Percentiles rank a stretch among this genome's conserved stretches.
Conservation (phyloP, 1,140 invertebrate species). For the Diabrotica virgifera region DNA sequence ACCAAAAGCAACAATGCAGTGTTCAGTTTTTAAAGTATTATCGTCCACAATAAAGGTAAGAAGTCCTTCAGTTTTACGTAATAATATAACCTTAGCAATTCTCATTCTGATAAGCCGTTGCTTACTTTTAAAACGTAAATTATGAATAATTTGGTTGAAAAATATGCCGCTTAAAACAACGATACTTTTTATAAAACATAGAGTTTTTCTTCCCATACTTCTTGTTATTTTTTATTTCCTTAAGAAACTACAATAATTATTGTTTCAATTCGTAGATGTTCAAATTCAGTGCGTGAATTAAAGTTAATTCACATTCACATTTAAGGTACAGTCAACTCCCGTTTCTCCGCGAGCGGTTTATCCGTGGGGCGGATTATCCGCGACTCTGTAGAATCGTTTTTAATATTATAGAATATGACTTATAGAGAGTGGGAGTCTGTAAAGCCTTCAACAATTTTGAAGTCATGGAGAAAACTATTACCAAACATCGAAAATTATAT, state of each 20-base stretch:
- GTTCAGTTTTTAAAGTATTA: slow-evolving; percentile 30
- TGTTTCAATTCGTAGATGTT: too few species aligned
- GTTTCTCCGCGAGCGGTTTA: too few species aligned
- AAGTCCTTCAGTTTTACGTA: slow-evolving; percentile 40
- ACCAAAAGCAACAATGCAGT: slow-evolving; percentile 26
- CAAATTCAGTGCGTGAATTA: too few species aligned
- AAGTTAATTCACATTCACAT: too few species aligned
- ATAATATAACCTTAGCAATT: slow-evolving; percentile 36
- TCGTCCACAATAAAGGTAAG: slow-evolving; percentile 33
- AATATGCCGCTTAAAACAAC: not conserved
- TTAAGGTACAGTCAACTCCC: too few species aligned
- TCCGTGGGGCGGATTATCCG: too few species aligned
- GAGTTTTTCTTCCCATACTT: not conserved
- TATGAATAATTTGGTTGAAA: not conserved
- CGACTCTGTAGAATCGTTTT: too few species aligned
- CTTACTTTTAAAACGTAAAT: not conserved
- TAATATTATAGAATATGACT: too few species aligned
- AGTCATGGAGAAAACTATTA: too few species aligned
- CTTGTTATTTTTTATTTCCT: not conserved
- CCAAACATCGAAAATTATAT: too few species aligned
- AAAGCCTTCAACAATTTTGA: too few species aligned
- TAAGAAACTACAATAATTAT: not conserved
- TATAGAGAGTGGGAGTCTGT: too few species aligned
- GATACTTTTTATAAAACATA: not conserved
- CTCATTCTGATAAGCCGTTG: slow-evolving; percentile 1